Base-by-base conservation (phyloP, 2,888 invertebrate genomes). In the Chalcis sispes region DNA sequence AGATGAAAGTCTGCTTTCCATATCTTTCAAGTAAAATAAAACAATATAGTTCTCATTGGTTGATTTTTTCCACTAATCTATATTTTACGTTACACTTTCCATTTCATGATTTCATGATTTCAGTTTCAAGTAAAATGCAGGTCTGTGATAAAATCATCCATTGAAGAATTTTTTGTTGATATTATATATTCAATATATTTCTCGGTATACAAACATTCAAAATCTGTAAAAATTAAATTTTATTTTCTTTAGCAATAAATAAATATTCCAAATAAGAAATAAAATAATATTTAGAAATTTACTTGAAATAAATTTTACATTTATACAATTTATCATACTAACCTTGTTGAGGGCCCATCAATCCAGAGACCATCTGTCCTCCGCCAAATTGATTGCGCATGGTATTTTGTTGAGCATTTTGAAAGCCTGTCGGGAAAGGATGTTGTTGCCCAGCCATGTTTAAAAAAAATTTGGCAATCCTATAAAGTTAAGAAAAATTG, bases 401-500 rank as follows among this genome's bases (percentile, higher is more conserved):
- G 1, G 91, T 89, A 18, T 90, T 91, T 81, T 89, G 89, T 82
- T 88, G 89, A 48, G 90, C 86, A 77, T 91, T 92, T 81, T 92
- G 92, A 82, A 94, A 92, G 78, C 93, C 93, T 25, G 92, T 91
- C 80, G 93, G 92, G 83, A 93, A 94, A 84, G 93, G 93, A 86
- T 94, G 94, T 46, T 93, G 93, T 83, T 93, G 93, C 2, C 93
- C 94, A 64, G 94, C 92, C 94, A 94, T 94, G 76, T 83, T 69
- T n/a, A 32, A 2, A 46, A 20, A 75, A 36, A 54, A 48, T 52
- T 42, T 65, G 64, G 52, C n/a, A 58, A 18, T 1, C 40, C 58
- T 36, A 52, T 1, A 46, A 20, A 18, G 8, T 32, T 13, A 59
- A 59, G 2, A 18, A 8, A 8, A n/a, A 32, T 36, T n/a, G n/a